Percentiles rank a stretch among this genome's conserved stretches.
phyloP scores from a whole-genome alignment of 2,113 vertebrate species.

The Myotis yumanensis region DNA sequence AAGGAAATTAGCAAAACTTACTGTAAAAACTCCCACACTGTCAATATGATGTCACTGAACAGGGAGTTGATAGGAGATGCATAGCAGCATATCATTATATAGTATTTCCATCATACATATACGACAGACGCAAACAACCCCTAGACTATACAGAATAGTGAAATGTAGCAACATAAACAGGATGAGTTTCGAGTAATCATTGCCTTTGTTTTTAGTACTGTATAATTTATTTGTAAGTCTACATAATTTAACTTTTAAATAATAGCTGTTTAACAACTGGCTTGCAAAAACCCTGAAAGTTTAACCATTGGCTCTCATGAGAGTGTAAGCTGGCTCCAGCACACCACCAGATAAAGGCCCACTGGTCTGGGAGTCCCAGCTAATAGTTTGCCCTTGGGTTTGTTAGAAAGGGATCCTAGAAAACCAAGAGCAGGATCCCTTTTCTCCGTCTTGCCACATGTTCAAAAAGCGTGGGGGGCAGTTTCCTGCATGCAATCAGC shows the following conservation, averaged over 20 bases:
- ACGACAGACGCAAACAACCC: background rate
- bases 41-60: background rate
- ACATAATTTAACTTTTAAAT: constrained; percentile 18
- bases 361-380: background rate
- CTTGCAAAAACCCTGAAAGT: background rate
- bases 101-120: background rate
- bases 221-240: background rate
- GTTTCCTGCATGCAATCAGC: background rate
- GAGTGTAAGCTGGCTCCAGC: background rate
- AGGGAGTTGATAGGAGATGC: background rate
- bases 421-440: background rate
- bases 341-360: background rate
- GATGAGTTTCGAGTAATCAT: background rate
- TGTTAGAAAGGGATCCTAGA: background rate
- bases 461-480: background rate
- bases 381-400: background rate
- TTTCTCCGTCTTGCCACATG: background rate
- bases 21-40: background rate
- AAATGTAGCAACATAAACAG: background rate
- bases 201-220: background rate
- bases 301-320: background rate
- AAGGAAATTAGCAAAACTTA: background rate
- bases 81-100: background rate
- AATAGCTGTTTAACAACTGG: background rate
- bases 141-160: background rate